These are phyloP conservation scores for Shinisaurus crocodilurus DNA, from an alignment of 2,113 vertebrate genomes.

Conservation along the genomic window DNA sequence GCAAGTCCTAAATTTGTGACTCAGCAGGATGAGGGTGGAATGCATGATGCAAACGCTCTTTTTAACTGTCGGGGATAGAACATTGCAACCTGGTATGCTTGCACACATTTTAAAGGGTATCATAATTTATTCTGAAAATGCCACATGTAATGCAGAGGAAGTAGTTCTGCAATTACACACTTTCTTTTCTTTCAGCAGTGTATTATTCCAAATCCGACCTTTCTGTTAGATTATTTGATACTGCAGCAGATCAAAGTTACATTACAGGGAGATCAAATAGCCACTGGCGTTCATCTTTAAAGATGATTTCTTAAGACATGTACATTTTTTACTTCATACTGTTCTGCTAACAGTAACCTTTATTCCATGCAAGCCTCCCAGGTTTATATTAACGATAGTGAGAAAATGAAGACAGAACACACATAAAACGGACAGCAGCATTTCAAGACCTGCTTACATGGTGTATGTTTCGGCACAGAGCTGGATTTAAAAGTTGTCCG, in stretches of 20 bases:
- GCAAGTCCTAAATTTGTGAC: conserved; percentile 23
- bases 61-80: not conserved
- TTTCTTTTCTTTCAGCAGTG: conserved; percentile 10
- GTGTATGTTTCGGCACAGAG: not conserved
- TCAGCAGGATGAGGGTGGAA: conserved; percentile 4
- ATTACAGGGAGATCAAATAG: conserved; percentile 35
- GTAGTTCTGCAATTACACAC: not conserved
- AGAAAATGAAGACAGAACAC: not conserved
- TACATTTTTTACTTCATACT: conserved; percentile 13
- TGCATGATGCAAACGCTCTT: not conserved
- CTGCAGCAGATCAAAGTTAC: conserved; percentile 17
- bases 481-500: not conserved
- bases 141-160: conserved; percentile 17
- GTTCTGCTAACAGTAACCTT: conserved; percentile 19
- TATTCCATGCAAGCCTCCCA: not conserved
- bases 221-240: conserved; percentile 33
- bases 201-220: conserved; percentile 7
- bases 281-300: conserved; percentile 33
- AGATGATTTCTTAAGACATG: conserved; percentile 30
- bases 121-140: not conserved
- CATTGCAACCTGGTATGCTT: not conserved
- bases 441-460: not conserved
- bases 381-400: conserved; percentile 24
- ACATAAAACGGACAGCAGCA: not conserved
- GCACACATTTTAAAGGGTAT: not conserved